A percentile compares a stretch with the other conserved stretches of the same genome.
These are phyloP conservation scores for Lordiphosa andalusiaca DNA, from an alignment of 2,888 invertebrate species.

Conservation along the genomic window DNA sequence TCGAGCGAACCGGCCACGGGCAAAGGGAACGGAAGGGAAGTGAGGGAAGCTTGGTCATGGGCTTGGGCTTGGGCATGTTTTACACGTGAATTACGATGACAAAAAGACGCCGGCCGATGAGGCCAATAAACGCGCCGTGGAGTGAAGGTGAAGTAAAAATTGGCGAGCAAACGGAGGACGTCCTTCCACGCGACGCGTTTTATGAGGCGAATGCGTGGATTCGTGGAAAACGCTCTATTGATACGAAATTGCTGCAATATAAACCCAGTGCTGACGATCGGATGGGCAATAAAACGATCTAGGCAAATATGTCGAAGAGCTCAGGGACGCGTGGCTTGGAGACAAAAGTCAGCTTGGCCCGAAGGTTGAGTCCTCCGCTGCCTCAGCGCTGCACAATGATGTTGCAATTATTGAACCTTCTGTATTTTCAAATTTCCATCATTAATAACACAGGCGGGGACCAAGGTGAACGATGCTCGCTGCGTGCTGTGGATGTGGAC, in stretches of 20 bases:
- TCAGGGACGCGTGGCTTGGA: constrained; percentile 59
- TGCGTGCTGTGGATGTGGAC: constrained; percentile 6
- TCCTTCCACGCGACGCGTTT: constrained; percentile 67
- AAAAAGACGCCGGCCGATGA: constrained; percentile 58
- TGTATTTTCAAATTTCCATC: constrained; percentile 80
- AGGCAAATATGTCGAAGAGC: not conserved
- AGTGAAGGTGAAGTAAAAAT: constrained; percentile 69
- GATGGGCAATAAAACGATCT: constrained; percentile 26
- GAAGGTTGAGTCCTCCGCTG: constrained; percentile 30
- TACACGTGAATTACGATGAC: constrained; percentile 66
- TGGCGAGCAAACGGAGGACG: constrained; percentile 31
- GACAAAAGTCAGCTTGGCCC: constrained; percentile 62
- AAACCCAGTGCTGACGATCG: constrained; percentile 72
- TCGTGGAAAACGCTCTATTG: constrained; percentile 73
- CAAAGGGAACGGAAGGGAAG: constrained; percentile 5
- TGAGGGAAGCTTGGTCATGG: constrained; percentile 16
- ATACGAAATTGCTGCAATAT: constrained; percentile 75
- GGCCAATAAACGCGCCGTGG: constrained; percentile 20
- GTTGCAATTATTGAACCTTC: constrained; percentile 81
- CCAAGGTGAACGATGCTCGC: constrained; percentile 68
- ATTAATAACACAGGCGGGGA: constrained; percentile 80
- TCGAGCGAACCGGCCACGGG: constrained; percentile 1
- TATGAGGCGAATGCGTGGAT: constrained; percentile 51
- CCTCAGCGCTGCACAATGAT: constrained; percentile 75
- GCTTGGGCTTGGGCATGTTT: constrained; percentile 43